Base-by-base conservation (phyloP, 2,113 vertebrate species). In the Amblyornis subalaris region DNA sequence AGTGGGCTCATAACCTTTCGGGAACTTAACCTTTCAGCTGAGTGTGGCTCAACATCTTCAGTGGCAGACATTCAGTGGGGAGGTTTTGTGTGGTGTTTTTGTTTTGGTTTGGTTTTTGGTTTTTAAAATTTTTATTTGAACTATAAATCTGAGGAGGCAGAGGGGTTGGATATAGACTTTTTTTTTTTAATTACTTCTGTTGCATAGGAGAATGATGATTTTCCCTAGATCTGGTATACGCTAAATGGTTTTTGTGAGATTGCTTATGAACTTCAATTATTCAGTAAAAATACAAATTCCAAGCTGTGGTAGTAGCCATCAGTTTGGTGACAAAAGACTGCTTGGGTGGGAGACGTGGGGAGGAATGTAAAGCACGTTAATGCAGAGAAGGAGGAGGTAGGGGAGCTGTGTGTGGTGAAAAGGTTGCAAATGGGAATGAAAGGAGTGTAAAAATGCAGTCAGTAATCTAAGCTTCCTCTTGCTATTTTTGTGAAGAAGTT, bases 241-340 rank as follows among this genome's bases (percentile, higher is more conserved):
- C 58, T 91, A 95, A 93, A 89, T 88, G 45, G 45, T 82, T 88
- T 85, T 67, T 89, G 28, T 88, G 64, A 94, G 80, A 93, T 93
- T 97, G 88, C 53, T 93, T 90, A 60, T 77, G 45, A 61, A 89
- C 58, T 97, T 96, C 82, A 81, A 96, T 97, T 95, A 92, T 70
- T 88, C 54, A 93, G 64, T 87, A 88, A 96, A 97, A 97, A 89
- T 65, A 85, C 16, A 78, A 96, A 93, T 89, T 94, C 64, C 82
- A 92, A 94, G 44, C 82, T 90, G 38, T 93, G 88, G 65, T 82
- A 94, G 78, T 85, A 97, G 48, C 60, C 44, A 64, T 88, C 73
- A 58, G 33, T 97, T 91, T 84, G 61, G 77, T 95, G 79, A 96
- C 60, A 95, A 61, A 96, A 84, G 54, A 80, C 66, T 93, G 36